A percentile compares a stretch with the other conserved stretches of the same genome.
phyloP scores from a whole-genome alignment of 2,888 invertebrate species.

The Uropetala carovei region DNA sequence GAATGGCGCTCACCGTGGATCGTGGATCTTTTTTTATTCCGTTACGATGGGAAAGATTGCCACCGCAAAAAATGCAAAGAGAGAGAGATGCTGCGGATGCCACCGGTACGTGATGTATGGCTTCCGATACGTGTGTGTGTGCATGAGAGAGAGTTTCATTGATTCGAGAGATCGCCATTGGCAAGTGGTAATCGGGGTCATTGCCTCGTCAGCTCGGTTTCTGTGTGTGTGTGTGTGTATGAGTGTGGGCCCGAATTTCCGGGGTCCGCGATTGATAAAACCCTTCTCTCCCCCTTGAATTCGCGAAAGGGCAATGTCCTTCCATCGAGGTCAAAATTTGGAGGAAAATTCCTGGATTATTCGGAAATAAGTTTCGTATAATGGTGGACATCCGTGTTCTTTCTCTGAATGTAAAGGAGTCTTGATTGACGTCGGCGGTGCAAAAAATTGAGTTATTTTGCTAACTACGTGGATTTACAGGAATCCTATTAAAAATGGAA shows the following conservation, averaged over 20 bases:
- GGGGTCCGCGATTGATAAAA: neutral
- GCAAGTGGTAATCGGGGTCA: neutral
- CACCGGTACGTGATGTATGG: neutral
- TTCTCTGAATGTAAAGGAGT: no score
- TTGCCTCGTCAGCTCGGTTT: neutral
- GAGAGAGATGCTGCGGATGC: neutral
- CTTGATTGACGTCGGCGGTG: no score
- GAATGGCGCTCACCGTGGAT: slow-evolving; percentile 16
- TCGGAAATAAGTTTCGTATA: no score
- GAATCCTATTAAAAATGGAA: no score
- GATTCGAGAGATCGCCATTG: neutral
- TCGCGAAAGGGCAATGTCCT: neutral
- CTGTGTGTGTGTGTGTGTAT: neutral
- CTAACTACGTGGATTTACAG: no score
- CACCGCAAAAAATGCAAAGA: neutral
- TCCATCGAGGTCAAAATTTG: neutral
- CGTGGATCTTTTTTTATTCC: neutral
- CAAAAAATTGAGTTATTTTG: no score
- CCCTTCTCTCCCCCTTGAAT: neutral
- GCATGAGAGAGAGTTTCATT: neutral
- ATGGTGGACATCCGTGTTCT: no score
- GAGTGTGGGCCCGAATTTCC: neutral
- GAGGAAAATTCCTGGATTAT: no score
- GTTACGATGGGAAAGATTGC: neutral
- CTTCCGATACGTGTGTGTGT: no score